Conservation (phyloP, 2,888 invertebrate genomes). For the Agrochola lota region DNA sequence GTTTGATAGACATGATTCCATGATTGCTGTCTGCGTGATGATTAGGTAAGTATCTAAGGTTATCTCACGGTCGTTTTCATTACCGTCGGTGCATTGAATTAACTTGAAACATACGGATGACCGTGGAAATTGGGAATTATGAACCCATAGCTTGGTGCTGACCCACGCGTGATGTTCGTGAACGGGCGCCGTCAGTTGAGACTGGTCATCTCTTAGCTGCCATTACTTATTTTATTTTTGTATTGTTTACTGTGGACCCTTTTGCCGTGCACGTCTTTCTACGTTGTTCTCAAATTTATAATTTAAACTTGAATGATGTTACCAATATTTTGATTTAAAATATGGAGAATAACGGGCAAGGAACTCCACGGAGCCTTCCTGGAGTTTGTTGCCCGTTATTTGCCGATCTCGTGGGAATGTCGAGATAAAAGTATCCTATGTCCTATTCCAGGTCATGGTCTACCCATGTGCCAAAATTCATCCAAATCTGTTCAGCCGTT, state of each 20-base stretch:
- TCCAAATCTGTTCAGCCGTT: too few relatives aligned
- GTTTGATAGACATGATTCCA: too few relatives aligned
- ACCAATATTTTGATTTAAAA: background rate
- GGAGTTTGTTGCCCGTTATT: too few relatives aligned
- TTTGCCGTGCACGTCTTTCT: background rate
- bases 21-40: background rate
- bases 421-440: too few relatives aligned
- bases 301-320: background rate
- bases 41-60: background rate
- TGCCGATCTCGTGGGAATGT: too few relatives aligned
- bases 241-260: background rate
- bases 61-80: conserved; percentile 4
- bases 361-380: too few relatives aligned
- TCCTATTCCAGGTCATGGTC: too few relatives aligned
- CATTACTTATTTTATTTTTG: background rate
- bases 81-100: background rate
- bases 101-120: background rate
- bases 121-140: background rate
- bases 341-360: too few relatives aligned
- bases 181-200: background rate
- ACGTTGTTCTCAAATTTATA: background rate
- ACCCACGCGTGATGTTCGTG: background rate
- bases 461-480: too few relatives aligned
- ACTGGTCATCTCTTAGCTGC: background rate
- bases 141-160: background rate